Percentiles rank a stretch among this genome's conserved stretches.
Evolutionary conservation across 2,113 vertebrate genomes (phyloP).

Genomic region (Mus spicilegus): DNA sequence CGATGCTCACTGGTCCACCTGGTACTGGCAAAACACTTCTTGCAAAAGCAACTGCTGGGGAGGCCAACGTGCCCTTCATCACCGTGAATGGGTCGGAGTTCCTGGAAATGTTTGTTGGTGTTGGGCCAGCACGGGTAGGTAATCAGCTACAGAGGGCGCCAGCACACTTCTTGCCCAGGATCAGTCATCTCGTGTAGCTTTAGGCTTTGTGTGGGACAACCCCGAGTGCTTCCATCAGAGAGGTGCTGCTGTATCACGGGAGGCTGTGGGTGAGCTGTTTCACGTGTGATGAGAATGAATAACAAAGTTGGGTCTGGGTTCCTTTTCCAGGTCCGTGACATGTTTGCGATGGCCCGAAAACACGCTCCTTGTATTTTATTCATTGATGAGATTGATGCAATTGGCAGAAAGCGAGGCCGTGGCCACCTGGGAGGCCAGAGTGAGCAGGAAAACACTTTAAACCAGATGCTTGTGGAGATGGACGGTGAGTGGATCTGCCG

Average conservation of each 20-base stretch:
- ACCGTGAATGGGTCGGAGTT: constrained; percentile 87
- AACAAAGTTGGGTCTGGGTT: neutral
- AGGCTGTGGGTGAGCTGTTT: neutral
- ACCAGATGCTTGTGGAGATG: constrained; percentile 87
- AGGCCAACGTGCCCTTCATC: constrained; percentile 88
- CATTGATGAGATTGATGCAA: constrained; percentile 87
- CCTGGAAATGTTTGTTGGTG: constrained; percentile 87
- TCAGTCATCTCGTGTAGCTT: neutral
- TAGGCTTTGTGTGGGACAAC: neutral
- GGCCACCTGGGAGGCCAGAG: constrained; percentile 85
- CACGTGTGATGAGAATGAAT: neutral
- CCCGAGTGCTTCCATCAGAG: neutral
- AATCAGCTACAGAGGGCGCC: too few relatives aligned
- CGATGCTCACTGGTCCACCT: constrained; percentile 85
- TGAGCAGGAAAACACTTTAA: constrained; percentile 87
- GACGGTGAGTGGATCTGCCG: constrained; percentile 77
- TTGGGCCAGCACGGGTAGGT: constrained; percentile 87
- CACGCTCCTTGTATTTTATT: constrained; percentile 88
- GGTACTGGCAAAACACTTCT: constrained; percentile 87
- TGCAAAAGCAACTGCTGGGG: constrained; percentile 85
- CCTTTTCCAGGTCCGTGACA: constrained; percentile 84
- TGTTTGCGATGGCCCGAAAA: constrained; percentile 86
- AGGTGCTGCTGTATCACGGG: neutral
- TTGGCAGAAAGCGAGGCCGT: constrained; percentile 83
- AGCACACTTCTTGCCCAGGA: neutral